Conservation (phyloP, 53 echinoderm and acorn worm genomes). For the Echinarachnius parma region DNA sequence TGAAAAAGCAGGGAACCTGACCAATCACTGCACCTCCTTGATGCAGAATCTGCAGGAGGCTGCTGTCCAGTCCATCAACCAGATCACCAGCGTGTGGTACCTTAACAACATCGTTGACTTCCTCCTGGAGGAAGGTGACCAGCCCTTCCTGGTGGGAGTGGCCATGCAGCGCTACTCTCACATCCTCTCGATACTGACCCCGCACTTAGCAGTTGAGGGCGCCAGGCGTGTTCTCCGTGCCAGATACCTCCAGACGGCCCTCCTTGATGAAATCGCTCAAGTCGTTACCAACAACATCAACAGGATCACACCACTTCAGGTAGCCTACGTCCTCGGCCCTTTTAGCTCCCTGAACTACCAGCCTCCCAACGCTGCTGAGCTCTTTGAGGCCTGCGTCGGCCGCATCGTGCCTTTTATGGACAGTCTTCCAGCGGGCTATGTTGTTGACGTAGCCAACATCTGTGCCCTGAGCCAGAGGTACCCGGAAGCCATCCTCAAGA, state of each 20-base stretch:
- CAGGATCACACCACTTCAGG: slow-evolving; percentile 73
- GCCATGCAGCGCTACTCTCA: slow-evolving; percentile 63
- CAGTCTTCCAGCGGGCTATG: slow-evolving; percentile 61
- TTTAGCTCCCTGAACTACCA: slow-evolving; percentile 80
- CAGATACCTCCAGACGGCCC: slow-evolving; percentile 66
- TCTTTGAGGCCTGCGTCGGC: slow-evolving; percentile 68
- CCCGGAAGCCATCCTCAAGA: slow-evolving; percentile 66
- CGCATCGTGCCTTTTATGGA: slow-evolving; percentile 76
- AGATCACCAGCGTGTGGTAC: slow-evolving; percentile 68
- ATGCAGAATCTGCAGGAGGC: slow-evolving; percentile 46
- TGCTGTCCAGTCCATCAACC: slow-evolving; percentile 59
- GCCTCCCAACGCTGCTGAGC: slow-evolving; percentile 52
- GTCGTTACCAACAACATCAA: slow-evolving; percentile 55
- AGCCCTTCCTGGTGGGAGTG: slow-evolving; percentile 62
- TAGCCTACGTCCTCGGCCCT: slow-evolving; percentile 61
- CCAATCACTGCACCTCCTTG: slow-evolving; percentile 24
- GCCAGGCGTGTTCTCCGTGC: slow-evolving; percentile 60
- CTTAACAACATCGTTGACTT: slow-evolving; percentile 69
- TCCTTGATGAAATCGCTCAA: slow-evolving; percentile 74
- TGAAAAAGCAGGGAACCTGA: not conserved
- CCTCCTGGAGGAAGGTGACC: slow-evolving; percentile 57
- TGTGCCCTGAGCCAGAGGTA: slow-evolving; percentile 70
- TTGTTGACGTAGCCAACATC: slow-evolving; percentile 73
- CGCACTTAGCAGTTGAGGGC: slow-evolving; percentile 75
- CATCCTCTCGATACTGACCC: slow-evolving; percentile 58